Conservation (phyloP, 2,888 invertebrate genomes). For the Trilocha varians region DNA sequence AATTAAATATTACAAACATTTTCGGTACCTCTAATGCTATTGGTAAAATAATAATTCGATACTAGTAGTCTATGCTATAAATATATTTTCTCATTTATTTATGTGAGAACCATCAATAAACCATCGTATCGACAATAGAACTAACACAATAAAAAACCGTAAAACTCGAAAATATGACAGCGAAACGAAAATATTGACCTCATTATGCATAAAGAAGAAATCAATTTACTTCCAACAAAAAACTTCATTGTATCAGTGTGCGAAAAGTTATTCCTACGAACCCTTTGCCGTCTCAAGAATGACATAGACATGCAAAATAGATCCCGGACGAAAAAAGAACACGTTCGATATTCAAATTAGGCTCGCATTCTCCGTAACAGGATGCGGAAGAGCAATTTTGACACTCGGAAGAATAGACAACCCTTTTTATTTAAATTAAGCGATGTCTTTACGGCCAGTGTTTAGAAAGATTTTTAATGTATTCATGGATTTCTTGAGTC, state of each 20-base stretch:
- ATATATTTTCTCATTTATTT: not conserved
- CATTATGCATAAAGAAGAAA: conserved; percentile 54
- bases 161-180: conserved; percentile 58
- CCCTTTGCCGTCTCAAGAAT: conserved; percentile 12
- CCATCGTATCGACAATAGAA: conserved; percentile 20
- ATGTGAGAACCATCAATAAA: not conserved
- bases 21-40: too few species aligned
- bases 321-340: conserved; percentile 36
- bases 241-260: conserved; percentile 5
- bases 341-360: conserved; percentile 64
- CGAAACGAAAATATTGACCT: conserved; percentile 65
- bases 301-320: conserved; percentile 62
- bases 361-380: conserved; percentile 39
- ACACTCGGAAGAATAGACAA: conserved; percentile 65
- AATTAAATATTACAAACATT: too few species aligned
- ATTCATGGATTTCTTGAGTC: conserved; percentile 47
- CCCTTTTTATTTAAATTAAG: conserved; percentile 61
- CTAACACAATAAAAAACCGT: conserved; percentile 40
- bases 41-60: too few species aligned
- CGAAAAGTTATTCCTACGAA: conserved; percentile 6
- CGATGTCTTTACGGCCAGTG: conserved; percentile 48
- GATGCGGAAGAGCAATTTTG: conserved; percentile 69
- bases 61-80: too few species aligned
- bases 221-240: conserved; percentile 38
- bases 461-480: conserved; percentile 48